Conservation (phyloP, 2,113 vertebrate species). For the Hucho hucho region DNA sequence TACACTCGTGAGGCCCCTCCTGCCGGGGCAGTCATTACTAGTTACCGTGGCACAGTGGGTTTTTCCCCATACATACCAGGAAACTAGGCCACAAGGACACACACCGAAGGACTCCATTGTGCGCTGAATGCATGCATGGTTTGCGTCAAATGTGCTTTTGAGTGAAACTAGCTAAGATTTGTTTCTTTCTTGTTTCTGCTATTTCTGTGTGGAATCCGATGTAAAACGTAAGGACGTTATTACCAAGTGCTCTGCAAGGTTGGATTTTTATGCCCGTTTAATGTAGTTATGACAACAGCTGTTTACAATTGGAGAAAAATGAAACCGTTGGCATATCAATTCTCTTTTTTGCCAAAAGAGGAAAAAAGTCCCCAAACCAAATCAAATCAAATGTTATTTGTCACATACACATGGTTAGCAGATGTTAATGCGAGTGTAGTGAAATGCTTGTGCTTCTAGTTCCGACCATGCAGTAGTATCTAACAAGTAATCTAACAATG, state of each 20-base stretch:
- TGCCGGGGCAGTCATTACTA: background rate
- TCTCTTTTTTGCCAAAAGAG: background rate
- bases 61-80: background rate
- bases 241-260: background rate
- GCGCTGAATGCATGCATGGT: background rate
- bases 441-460: no score
- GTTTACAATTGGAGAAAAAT: conserved; percentile 8
- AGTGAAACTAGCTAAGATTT: background rate
- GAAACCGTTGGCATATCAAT: background rate
- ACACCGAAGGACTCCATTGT: conserved; percentile 1
- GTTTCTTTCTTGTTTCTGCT: background rate
- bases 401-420: no score
- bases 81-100: background rate
- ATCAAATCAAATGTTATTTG: no score
- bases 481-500: no score
- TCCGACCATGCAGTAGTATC: no score
- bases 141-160: background rate
- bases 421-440: no score
- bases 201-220: background rate
- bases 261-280: background rate
- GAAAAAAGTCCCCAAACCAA: background rate
- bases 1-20: background rate
- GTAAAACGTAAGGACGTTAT: conserved; percentile 5
- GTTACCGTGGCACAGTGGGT: conserved; percentile 11
- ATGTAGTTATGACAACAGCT: conserved; percentile 15